A percentile compares a stretch with the other conserved stretches of the same genome.
These are phyloP conservation scores for Sinodicranocentrus sp. DNA, from an alignment of 2,888 invertebrate genomes.

Conservation along the genomic window DNA sequence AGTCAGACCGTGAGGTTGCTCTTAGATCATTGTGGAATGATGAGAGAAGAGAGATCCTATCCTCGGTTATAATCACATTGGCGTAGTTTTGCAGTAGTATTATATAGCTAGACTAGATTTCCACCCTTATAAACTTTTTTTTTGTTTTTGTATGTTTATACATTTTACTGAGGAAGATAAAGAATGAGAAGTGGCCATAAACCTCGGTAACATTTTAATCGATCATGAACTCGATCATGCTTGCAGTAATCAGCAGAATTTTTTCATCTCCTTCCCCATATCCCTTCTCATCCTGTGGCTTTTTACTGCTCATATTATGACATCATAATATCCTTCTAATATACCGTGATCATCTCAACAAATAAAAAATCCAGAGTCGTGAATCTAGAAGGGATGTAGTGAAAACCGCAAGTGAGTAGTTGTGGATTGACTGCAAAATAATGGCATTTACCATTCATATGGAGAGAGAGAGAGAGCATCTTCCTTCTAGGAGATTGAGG, in stretches of 20 bases:
- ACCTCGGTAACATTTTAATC: constrained; percentile 54
- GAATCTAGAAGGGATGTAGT: constrained; percentile 14
- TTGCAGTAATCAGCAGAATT: constrained; percentile 50
- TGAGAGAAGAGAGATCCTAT: constrained; percentile 22
- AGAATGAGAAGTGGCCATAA: constrained; percentile 22
- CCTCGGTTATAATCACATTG: constrained; percentile 23
- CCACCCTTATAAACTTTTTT: no score
- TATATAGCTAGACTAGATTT: no score
- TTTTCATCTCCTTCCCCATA: not conserved
- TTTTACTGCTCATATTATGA: constrained; percentile 30
- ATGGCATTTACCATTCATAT: not conserved
- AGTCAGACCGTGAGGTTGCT: constrained; percentile 42
- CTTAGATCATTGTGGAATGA: constrained; percentile 49
- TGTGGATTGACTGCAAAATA: constrained; percentile 34
- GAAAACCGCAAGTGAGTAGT: constrained; percentile 41
- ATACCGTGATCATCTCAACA: constrained; percentile 10
- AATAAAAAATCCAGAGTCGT: constrained; percentile 24
- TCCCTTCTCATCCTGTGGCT: constrained; percentile 26
- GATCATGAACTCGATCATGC: constrained; percentile 58
- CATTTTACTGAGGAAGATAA: not conserved
- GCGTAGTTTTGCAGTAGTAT: constrained; percentile 16
- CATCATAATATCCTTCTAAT: constrained; percentile 26
- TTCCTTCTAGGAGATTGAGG: no score
- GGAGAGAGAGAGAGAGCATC: no score
- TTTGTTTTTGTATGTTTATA: not conserved